Evolutionary conservation across 2,113 vertebrate species (phyloP).

Genomic region (Octodon degus): DNA sequence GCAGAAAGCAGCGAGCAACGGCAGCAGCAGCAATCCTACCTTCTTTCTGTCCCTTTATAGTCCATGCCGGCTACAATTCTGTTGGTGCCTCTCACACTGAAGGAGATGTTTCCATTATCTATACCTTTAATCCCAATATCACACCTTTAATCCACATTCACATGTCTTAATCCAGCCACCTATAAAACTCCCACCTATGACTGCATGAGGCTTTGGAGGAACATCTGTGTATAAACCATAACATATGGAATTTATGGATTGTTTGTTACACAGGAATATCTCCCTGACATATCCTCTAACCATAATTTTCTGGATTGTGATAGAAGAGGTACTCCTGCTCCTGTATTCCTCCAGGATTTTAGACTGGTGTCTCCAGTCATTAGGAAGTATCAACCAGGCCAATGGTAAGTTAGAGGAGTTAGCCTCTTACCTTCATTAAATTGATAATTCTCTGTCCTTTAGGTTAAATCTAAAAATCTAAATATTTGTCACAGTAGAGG

Average conservation of each 20-base stretch:
- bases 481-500: constrained; percentile 7
- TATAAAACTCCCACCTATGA: background rate
- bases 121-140: background rate
- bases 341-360: background rate
- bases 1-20: background rate
- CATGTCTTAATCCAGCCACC: background rate
- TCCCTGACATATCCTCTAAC: background rate
- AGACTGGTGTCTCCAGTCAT: background rate
- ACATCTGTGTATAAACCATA: background rate
- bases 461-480: constrained; percentile 38
- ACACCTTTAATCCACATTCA: background rate
- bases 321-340: background rate
- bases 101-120: background rate
- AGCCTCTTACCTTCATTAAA: background rate
- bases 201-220: background rate
- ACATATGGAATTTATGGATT: background rate
- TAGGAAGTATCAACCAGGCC: background rate
- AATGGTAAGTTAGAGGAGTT: background rate
- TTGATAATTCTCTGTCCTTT: constrained; percentile 43
- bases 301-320: background rate
- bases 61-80: background rate
- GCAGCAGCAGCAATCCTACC: background rate
- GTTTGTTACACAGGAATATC: background rate
- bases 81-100: background rate
- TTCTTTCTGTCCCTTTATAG: background rate